A percentile compares a stretch with the other conserved stretches of the same genome.
Conservation (phyloP, 1,140 invertebrate genomes). For the Ganaspis sp. region DNA sequence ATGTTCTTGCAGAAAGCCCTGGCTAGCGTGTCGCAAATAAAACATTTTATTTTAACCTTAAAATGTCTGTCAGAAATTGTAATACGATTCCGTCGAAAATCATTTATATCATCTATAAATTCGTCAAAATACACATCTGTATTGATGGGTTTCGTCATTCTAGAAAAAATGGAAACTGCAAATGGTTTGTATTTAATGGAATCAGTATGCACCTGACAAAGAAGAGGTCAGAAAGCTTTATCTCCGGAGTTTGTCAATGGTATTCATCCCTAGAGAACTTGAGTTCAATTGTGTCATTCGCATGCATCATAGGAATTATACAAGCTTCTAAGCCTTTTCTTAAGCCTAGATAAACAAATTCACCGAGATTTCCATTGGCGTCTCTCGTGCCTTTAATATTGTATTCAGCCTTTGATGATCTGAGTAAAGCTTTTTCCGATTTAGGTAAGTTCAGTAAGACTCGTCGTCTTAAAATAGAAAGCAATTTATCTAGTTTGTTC, state of each 20-base stretch:
- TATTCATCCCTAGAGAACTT: slow-evolving; percentile 34
- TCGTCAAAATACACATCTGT: slow-evolving; percentile 24
- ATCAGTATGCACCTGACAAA: slow-evolving; percentile 29
- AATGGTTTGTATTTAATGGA: slow-evolving; percentile 35
- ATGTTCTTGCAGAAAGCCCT: not conserved
- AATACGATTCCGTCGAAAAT: not conserved
- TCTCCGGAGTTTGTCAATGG: slow-evolving; percentile 27
- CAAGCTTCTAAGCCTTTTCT: not conserved
- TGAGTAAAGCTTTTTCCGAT: too few relatives aligned
- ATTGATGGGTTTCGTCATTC: slow-evolving; percentile 12
- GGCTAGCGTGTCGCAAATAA: slow-evolving; percentile 32
- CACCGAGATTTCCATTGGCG: not conserved
- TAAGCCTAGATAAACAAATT: not conserved
- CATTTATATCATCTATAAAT: slow-evolving; percentile 38
- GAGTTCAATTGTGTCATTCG: slow-evolving; percentile 5
- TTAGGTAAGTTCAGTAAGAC: too few relatives aligned
- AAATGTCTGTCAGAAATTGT: slow-evolving; percentile 30
- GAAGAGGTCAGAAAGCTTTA: slow-evolving; percentile 31
- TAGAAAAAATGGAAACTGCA: slow-evolving; percentile 27
- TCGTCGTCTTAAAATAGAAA: too few relatives aligned
- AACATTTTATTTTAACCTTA: too few relatives aligned
- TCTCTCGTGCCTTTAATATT: not conserved
- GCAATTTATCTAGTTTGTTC: too few relatives aligned
- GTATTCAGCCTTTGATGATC: too few relatives aligned
- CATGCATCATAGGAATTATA: slow-evolving; percentile 9